Base-by-base conservation (phyloP, 2,113 vertebrate genomes). In the Perca schrenkii region DNA sequence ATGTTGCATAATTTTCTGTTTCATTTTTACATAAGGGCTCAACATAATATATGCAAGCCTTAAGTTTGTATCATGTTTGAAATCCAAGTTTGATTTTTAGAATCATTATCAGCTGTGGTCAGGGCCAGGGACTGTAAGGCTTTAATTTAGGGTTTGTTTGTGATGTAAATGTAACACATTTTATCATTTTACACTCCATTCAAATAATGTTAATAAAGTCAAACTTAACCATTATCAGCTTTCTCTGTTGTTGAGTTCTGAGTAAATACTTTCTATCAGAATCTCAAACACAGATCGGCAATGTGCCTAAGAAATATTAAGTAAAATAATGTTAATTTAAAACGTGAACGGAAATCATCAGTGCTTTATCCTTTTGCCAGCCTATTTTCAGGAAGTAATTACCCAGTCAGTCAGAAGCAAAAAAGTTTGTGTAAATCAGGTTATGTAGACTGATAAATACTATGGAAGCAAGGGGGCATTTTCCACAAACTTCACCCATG, bases 401-500 rank as follows among this genome's bases (percentile, higher is more conserved):
- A 60, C 28, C n/a, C 15, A 70, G 22, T 31, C 31, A 10, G 15
- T 31, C 22, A 10, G 15, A 13, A 11, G 65, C n/a, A 54, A 50
- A 58, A 58, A 22, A 68, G 50, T 19, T n/a, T 65, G 69, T 50
- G 63, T 34, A 77, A 76, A 87, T 88, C 68, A 65, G 49, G 79
- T 52, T 65, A 65, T 74, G 72, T 31, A 28, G 74, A 69, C 65
- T 79, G 83, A 89, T 81, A 83, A 85, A 93, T 80, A 72, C 43
- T 12, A 5, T 52, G 61, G 72, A 79, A 77, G 60, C 63, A 74
- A 58, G 49, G 83, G 83, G 80, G 60, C 64, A 89, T 78, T 84
- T 43, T 83, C 71, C 71, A 71, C 83, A 83, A 91, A 89, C 87
- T 74, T 90, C 63, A n/a, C 4, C 49, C 46, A 90, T 93, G 82